Evolutionary conservation across 2,888 invertebrate species (phyloP).

Genomic region (Orgyia antiqua): DNA sequence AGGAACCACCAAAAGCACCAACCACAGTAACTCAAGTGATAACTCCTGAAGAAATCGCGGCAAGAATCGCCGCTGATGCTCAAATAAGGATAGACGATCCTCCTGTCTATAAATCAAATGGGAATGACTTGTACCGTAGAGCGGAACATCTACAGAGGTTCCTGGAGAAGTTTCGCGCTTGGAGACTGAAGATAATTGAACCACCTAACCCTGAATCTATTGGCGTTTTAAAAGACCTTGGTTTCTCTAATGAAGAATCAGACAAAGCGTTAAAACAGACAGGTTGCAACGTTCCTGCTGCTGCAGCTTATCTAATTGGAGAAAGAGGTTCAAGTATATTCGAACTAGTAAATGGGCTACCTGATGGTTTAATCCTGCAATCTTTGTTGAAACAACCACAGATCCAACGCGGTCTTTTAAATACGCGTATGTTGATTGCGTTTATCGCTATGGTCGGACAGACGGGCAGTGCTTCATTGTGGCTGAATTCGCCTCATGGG

Average conservation of each 20-base stretch:
- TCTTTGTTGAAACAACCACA: constrained; percentile 63
- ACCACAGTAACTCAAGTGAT: constrained; percentile 51
- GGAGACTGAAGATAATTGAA: constrained; percentile 52
- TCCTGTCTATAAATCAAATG: constrained; percentile 13
- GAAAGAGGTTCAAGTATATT: constrained; percentile 66
- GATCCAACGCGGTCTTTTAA: constrained; percentile 62
- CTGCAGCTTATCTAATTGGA: constrained; percentile 63
- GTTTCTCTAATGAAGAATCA: constrained; percentile 50
- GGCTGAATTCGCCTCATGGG: constrained; percentile 69
- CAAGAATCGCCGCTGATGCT: constrained; percentile 29
- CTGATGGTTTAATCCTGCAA: constrained; percentile 57
- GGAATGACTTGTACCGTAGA: constrained; percentile 38
- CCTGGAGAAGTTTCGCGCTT: constrained; percentile 58
- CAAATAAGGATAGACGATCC: constrained; percentile 21
- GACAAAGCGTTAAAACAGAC: constrained; percentile 53
- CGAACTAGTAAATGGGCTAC: constrained; percentile 59
- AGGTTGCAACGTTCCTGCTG: constrained; percentile 64
- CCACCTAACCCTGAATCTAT: constrained; percentile 52
- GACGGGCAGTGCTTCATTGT: constrained; percentile 59
- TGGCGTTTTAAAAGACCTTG: constrained; percentile 49
- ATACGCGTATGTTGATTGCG: constrained; percentile 65
- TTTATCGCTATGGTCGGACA: constrained; percentile 70
- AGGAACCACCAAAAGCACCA: constrained; percentile 43
- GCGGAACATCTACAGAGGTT: constrained; percentile 60
- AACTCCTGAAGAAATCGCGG: constrained; percentile 61